These are phyloP conservation scores for Ascaphus truei DNA, from an alignment of 2,113 vertebrate genomes.

Conservation along the genomic window DNA sequence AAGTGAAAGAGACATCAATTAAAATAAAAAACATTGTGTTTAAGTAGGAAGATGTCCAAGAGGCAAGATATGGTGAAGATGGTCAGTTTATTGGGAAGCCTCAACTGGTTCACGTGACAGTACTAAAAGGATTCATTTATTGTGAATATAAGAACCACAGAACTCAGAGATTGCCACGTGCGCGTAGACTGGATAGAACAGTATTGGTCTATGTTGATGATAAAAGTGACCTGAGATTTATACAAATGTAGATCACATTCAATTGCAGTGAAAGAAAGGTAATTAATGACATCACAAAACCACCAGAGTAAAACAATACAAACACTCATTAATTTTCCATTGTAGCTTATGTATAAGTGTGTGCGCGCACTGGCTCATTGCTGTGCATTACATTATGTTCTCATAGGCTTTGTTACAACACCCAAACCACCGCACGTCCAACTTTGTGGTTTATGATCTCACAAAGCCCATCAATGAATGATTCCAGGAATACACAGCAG, in stretches of 20 bases:
- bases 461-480: conserved; percentile 20
- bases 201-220: no score
- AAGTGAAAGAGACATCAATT: no score
- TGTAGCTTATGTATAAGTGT: not conserved
- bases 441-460: conserved; percentile 28
- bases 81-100: no score
- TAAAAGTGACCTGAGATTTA: not conserved
- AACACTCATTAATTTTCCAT: not conserved
- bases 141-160: no score
- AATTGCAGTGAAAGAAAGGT: not conserved
- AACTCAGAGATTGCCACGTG: no score
- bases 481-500: conserved; percentile 16
- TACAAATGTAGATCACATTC: conserved; percentile 1
- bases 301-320: not conserved
- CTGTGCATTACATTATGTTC: not conserved
- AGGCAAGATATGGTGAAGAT: no score
- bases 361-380: not conserved
- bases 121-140: no score
- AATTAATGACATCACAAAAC: not conserved
- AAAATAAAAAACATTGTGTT: no score
- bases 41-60: no score
- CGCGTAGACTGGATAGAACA: no score
- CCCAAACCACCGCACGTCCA: not conserved
- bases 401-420: not conserved
- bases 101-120: no score